Evolutionary conservation across 64 coral and sea anemone genomes (phyloP).

Genomic region (Montipora cactus): DNA sequence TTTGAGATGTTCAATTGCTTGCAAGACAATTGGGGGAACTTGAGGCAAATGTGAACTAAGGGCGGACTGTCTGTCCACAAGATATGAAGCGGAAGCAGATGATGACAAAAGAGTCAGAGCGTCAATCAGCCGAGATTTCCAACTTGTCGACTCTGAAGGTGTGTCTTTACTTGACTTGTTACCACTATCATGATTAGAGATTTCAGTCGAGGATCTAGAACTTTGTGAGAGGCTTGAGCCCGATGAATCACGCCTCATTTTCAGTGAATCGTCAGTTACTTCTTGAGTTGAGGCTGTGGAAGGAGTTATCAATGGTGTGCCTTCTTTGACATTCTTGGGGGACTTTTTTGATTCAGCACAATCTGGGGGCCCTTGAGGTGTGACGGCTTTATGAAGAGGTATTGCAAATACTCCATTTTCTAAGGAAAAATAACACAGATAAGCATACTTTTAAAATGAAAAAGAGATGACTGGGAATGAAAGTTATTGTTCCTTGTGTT

Average conservation of each 20-base stretch:
- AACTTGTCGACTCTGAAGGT: constrained; percentile 78
- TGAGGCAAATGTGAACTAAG: constrained; percentile 58
- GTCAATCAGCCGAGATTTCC: constrained; percentile 95
- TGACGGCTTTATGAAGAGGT: constrained; percentile 82
- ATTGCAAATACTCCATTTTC: constrained; percentile 93
- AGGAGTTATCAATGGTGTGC: constrained; percentile 2
- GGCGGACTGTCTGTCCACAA: constrained; percentile 78
- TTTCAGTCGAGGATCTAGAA: constrained; percentile 64
- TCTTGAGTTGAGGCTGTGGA: constrained; percentile 28
- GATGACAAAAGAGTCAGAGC: constrained; percentile 89
- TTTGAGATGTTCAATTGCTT: constrained; percentile 88
- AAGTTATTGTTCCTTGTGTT: too few relatives aligned
- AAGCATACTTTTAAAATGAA: not conserved
- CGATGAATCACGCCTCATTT: constrained; percentile 79
- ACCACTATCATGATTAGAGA: constrained; percentile 49
- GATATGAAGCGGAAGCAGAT: constrained; percentile 86
- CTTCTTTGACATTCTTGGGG: constrained; percentile 37
- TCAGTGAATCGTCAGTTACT: constrained; percentile 49
- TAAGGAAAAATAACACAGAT: constrained; percentile 11
- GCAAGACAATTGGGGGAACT: constrained; percentile 84
- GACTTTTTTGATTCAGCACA: constrained; percentile 20
- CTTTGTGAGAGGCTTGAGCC: constrained; percentile 79
- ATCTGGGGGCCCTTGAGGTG: constrained; percentile 51
- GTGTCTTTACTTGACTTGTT: constrained; percentile 39
- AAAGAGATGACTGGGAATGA: too few relatives aligned